Conservation (phyloP, 2,113 vertebrate species). For the Columba livia region DNA sequence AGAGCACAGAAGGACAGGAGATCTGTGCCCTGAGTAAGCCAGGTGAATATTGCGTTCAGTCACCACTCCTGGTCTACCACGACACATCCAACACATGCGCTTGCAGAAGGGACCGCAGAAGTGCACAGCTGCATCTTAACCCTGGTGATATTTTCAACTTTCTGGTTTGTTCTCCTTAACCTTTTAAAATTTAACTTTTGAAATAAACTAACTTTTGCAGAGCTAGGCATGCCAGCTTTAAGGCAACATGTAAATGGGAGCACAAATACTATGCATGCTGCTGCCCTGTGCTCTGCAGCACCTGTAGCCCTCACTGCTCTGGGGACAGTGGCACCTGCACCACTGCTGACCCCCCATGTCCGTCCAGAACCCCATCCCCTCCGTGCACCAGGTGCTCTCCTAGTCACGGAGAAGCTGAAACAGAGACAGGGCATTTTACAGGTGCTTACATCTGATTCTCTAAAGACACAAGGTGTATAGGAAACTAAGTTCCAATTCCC, state of each 20-base stretch:
- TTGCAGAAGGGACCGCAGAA: too few relatives aligned
- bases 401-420: not conserved
- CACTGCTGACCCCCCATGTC: accelerated
- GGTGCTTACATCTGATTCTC: not conserved
- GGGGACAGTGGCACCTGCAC: not conserved
- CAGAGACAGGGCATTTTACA: not conserved
- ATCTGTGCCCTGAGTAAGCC: not conserved
- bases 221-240: accelerated
- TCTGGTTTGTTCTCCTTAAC: not conserved
- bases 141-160: not conserved
- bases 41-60: not conserved
- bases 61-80: accelerated
- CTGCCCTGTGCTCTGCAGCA: accelerated
- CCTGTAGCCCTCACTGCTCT: not conserved
- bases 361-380: accelerated
- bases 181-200: not conserved
- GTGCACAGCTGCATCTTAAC: not conserved
- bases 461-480: not conserved
- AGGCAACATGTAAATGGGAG: not conserved
- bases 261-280: not conserved
- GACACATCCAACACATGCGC: accelerated
- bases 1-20: accelerated
- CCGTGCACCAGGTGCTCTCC: not conserved
- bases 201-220: not conserved
- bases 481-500: not conserved